A percentile compares a stretch with the other conserved stretches of the same genome.
These are phyloP conservation scores for Papilio dardanus DNA, from an alignment of 1,140 invertebrate species.

Conservation along the genomic window DNA sequence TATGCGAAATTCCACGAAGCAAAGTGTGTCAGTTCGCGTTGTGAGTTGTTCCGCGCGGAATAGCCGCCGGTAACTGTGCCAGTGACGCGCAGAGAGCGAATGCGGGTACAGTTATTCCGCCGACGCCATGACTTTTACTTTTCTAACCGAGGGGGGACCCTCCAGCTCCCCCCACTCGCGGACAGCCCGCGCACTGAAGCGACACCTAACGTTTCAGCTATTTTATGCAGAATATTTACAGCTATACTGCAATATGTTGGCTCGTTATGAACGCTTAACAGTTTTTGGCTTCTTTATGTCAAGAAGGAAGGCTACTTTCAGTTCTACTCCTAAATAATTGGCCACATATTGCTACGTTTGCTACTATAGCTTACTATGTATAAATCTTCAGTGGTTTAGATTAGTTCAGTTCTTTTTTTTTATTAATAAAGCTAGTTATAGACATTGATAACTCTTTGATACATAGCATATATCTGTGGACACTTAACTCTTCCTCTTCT, in stretches of 20 bases:
- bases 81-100: constrained; percentile 53
- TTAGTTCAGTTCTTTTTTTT: too few species aligned
- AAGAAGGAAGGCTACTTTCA: too few species aligned
- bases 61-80: constrained; percentile 49
- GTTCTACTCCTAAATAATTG: too few species aligned
- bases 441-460: too few species aligned
- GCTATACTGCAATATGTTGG: constrained; percentile 4
- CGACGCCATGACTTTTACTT: constrained; percentile 60
- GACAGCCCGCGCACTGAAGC: constrained; percentile 11
- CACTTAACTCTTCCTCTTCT: too few species aligned
- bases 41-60: constrained; percentile 28
- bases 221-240: not conserved
- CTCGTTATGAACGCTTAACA: not conserved
- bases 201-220: constrained; percentile 11
- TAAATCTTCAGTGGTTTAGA: too few species aligned
- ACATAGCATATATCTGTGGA: too few species aligned
- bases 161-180: constrained; percentile 35
- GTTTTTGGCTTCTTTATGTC: not conserved
- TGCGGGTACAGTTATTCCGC: constrained; percentile 56
- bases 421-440: too few species aligned
- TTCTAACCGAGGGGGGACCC: constrained; percentile 39
- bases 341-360: too few species aligned
- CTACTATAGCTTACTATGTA: too few species aligned
- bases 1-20: constrained; percentile 22
- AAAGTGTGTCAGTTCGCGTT: constrained; percentile 20